A percentile compares a stretch with the other conserved stretches of the same genome.
phyloP scores from a whole-genome alignment of 2,113 vertebrate genomes.

The Ranitomeya variabilis region DNA sequence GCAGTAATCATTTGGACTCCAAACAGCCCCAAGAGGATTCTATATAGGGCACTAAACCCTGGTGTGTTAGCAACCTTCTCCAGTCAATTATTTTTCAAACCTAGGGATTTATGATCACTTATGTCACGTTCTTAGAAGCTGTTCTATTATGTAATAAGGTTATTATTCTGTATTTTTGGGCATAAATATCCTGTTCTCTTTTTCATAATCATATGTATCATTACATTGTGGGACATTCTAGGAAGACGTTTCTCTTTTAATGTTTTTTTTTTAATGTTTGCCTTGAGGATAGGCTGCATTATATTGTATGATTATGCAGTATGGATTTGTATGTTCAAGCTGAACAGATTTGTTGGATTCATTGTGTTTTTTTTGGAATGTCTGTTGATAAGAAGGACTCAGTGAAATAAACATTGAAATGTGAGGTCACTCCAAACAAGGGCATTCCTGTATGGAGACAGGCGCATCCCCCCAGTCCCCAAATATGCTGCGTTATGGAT shows the following conservation, averaged over 20 bases:
- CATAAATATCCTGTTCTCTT: not conserved
- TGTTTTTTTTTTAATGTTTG: no score
- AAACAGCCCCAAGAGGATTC: no score
- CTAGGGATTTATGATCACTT: no score
- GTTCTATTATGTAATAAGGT: no score
- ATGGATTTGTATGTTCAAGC: not conserved
- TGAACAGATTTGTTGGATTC: not conserved
- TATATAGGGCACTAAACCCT: no score
- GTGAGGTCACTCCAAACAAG: not conserved
- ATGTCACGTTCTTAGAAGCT: no score
- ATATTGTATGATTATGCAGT: not conserved
- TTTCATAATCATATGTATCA: not conserved
- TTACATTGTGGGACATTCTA: not conserved
- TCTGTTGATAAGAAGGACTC: not conserved
- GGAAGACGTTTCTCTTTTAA: not conserved
- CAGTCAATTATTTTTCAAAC: no score
- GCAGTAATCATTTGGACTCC: no score
- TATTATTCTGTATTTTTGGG: no score
- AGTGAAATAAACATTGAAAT: conserved; percentile 1
- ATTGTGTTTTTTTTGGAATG: not conserved
- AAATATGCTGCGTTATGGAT: not conserved
- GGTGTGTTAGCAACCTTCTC: no score
- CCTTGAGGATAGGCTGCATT: not conserved
- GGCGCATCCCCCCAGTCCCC: not conserved
- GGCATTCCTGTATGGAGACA: not conserved